These are phyloP conservation scores for Ataeniobius toweri DNA, from an alignment of 2,797 vertebrate genomes.

Conservation along the genomic window DNA sequence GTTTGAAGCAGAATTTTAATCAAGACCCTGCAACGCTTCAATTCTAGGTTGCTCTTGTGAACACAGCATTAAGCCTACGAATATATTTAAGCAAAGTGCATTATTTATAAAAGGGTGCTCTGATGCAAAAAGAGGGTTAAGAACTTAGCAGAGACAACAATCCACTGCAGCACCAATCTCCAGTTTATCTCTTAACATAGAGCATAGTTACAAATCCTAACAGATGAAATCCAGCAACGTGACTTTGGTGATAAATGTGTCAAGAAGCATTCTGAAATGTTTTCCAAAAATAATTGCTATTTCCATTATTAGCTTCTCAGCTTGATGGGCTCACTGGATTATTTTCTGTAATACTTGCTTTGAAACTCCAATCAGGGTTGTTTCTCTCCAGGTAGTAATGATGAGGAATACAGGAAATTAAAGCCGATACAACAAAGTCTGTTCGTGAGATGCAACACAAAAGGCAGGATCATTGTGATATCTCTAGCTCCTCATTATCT, in stretches of 20 bases:
- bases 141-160: slow-evolving; percentile 41
- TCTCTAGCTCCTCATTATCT: slow-evolving; percentile 51
- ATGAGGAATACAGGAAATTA: slow-evolving; percentile 32
- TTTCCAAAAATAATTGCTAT: slow-evolving; percentile 39
- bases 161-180: slow-evolving; percentile 13
- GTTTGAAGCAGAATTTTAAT: slow-evolving; percentile 70
- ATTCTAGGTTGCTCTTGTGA: slow-evolving; percentile 59
- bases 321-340: slow-evolving; percentile 18
- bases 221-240: slow-evolving; percentile 32
- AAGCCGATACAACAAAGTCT: slow-evolving; percentile 34
- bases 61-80: slow-evolving; percentile 53
- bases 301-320: slow-evolving; percentile 49
- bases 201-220: slow-evolving; percentile 28
- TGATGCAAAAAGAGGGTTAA: slow-evolving; percentile 26
- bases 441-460: slow-evolving; percentile 16
- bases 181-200: slow-evolving; percentile 35
- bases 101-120: slow-evolving; percentile 69
- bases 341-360: slow-evolving; percentile 36
- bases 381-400: slow-evolving; percentile 42
- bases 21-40: slow-evolving; percentile 45
- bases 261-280: slow-evolving; percentile 15
- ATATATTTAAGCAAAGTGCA: slow-evolving; percentile 68
- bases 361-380: slow-evolving; percentile 33
- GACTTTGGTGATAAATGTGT: slow-evolving; percentile 28
- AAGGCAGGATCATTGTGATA: slow-evolving; percentile 43